phyloP scores from a whole-genome alignment of 2,113 vertebrate genomes.

The Nibea albiflora region DNA sequence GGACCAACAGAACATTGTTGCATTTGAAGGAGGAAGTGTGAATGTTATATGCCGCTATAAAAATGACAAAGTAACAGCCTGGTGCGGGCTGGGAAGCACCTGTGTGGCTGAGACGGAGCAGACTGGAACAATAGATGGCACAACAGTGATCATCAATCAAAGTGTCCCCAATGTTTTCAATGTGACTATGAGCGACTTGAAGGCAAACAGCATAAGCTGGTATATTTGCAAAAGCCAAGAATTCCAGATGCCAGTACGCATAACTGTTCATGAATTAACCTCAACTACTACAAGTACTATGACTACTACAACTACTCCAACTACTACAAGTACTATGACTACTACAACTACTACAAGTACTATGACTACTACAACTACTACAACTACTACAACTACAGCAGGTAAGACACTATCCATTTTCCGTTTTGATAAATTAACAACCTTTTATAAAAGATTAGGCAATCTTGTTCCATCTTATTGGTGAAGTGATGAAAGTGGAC shows the following conservation, averaged over 20 bases:
- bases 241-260: conserved; percentile 43
- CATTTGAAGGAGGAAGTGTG: conserved; percentile 33
- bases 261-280: conserved; percentile 31
- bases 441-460: not conserved
- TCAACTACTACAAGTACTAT: not conserved
- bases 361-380: too few relatives aligned
- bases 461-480: not conserved
- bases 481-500: not conserved
- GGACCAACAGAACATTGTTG: conserved; percentile 15
- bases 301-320: too few relatives aligned
- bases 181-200: conserved; percentile 55
- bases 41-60: not conserved
- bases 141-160: conserved; percentile 6
- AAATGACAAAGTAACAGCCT: fast-evolving
- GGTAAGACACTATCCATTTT: conserved; percentile 26
- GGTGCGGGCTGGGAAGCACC: conserved; percentile 37
- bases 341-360: not conserved
- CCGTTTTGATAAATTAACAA: not conserved
- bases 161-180: not conserved
- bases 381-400: not conserved
- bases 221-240: conserved; percentile 12
- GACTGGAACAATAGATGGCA: conserved; percentile 9
- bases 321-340: too few relatives aligned
- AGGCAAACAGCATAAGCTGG: conserved; percentile 39
- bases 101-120: conserved; percentile 10